Evolutionary conservation across 2,113 vertebrate genomes (phyloP).

Genomic region (Sylvilagus bachmani): DNA sequence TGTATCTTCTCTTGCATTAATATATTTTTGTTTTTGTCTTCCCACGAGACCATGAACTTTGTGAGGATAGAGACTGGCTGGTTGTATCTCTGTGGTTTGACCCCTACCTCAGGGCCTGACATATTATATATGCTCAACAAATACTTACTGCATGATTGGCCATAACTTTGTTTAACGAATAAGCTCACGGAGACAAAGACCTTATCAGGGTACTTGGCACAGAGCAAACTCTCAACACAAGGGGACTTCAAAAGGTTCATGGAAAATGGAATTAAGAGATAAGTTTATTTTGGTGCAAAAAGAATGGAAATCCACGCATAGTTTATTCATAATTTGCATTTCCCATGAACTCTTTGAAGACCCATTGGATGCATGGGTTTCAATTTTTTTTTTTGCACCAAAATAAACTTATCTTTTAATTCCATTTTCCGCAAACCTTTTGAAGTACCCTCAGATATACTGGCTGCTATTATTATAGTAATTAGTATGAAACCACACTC

Average conservation of each 20-base stretch:
- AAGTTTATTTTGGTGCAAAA: too few species aligned
- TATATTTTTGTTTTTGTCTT: neutral
- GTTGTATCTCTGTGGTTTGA: neutral
- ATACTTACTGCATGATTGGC: slow-evolving; percentile 6
- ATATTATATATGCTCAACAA: neutral
- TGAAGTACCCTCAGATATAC: neutral
- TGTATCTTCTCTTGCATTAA: neutral
- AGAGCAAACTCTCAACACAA: neutral
- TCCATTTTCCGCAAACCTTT: too few species aligned
- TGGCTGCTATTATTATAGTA: slow-evolving; percentile 1
- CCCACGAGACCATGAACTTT: neutral
- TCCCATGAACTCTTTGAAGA: too few species aligned
- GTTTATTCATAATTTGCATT: too few species aligned
- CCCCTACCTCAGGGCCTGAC: neutral
- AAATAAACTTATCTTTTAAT: too few species aligned
- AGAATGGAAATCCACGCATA: too few species aligned
- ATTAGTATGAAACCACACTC: slow-evolving; percentile 9
- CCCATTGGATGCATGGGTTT: too few species aligned
- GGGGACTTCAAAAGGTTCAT: too few species aligned
- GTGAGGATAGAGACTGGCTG: neutral
- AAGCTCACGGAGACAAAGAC: slow-evolving; percentile 43
- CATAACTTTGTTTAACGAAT: slow-evolving; percentile 1
- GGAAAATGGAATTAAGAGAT: too few species aligned
- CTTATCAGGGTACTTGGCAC: slow-evolving; percentile 6
- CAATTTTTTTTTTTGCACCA: too few species aligned